Evolutionary conservation across 2,888 invertebrate species (phyloP), one percentile per base, ranked within the genome.

Genomic region (Cantharis nigra): DNA sequence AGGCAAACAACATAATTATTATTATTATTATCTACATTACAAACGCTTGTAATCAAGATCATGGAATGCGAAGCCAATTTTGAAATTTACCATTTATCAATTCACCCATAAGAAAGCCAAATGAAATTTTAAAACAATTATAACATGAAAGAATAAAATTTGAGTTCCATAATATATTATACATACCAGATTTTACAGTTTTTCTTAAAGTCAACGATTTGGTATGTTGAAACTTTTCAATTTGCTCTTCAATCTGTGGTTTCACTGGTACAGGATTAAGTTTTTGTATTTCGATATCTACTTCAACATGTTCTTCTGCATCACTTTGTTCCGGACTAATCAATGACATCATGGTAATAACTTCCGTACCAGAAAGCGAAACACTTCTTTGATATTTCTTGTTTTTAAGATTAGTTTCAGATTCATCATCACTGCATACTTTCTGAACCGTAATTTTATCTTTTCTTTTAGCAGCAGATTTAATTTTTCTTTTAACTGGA

Each of bases 301-400:
- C 80, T 23, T 71, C 71, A 33, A 63, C 71, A 26, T 80, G 80
- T 11, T 90, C 90, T 81, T 93, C 93, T 18, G 90, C 90, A 75
- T 93, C 93, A 83, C 93, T 93, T 63, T 91, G 92, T 16, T 91
- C 91, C 0, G 93, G 92, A 83, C 93, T 93, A 3, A 93, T 89
- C 67, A 94, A 86, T 0, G 93, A 93, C 0, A 94, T 93, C 90
- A 93, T 91, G 0, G 94, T 94, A 0, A 93, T 90, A 49, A 94
- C 89, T 64, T 90, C 90, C 1, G 84, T 83, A 3, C 85, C 87
- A 63, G 83, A 81, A 23, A 84, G 82, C 4, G 85, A 83, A 3
- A 85, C 84, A 64, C 85, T 83, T 73, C 85, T 75, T 78, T 80
- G 80, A 16, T 78, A 67, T n/a, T 76, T 75, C 30, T 76, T 76